These are phyloP conservation scores for Aurelia sp. DNA, from an alignment of 30 jellyfish, hydroid and myxozoan genomes.

Conservation along the genomic window DNA sequence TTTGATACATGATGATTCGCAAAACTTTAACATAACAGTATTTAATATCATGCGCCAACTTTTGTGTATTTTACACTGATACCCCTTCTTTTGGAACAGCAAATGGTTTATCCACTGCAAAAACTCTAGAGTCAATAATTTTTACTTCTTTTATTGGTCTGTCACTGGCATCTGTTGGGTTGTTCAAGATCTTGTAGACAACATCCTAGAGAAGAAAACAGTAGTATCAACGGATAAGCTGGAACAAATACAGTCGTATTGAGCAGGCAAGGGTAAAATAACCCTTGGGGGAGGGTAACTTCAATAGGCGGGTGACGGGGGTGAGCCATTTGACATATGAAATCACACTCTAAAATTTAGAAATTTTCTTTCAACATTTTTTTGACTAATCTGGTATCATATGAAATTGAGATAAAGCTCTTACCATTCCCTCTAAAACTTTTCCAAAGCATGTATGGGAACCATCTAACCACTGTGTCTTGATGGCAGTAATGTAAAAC, in stretches of 20 bases:
- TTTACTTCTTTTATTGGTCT: conserved; percentile 72
- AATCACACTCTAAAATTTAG: too few relatives aligned
- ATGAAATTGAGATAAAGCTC: not conserved
- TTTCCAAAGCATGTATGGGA: conserved; percentile 93
- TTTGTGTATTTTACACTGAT: not conserved
- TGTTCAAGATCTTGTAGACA: conserved; percentile 71
- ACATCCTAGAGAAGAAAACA: conserved; percentile 65
- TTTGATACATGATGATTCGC: too few relatives aligned
- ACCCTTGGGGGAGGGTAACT: too few relatives aligned
- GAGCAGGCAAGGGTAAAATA: too few relatives aligned
- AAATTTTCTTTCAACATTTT: too few relatives aligned
- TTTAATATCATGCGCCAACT: too few relatives aligned
- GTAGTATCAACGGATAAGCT: not conserved
- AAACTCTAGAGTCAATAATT: conserved; percentile 76
- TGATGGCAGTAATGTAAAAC: conserved; percentile 82
- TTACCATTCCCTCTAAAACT: conserved; percentile 92
- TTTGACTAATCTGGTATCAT: too few relatives aligned
- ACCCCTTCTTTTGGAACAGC: conserved; percentile 74
- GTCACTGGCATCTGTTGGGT: conserved; percentile 75
- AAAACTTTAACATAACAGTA: too few relatives aligned
- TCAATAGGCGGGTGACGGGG: too few relatives aligned
- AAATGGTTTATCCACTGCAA: conserved; percentile 81
- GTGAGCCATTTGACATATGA: too few relatives aligned
- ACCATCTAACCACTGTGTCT: conserved; percentile 89
- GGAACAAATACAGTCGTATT: too few relatives aligned